Evolutionary conservation across 1,140 invertebrate genomes (phyloP).

Genomic region (Acyrthosiphon pisum): DNA sequence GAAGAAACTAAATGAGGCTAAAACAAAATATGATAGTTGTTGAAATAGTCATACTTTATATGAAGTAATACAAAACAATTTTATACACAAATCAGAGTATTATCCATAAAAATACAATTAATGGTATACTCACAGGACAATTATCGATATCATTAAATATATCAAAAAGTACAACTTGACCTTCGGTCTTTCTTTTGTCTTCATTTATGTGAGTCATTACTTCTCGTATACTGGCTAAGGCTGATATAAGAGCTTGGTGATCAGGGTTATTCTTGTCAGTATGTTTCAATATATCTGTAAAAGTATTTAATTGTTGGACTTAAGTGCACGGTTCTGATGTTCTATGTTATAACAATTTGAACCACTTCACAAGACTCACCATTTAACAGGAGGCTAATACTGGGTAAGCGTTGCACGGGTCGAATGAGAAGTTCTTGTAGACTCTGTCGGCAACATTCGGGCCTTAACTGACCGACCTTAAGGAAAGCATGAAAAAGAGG

Average conservation of each 20-base stretch:
- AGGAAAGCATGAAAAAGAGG: slow-evolving; percentile 97
- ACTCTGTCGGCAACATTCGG: slow-evolving; percentile 94
- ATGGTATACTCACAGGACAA: slow-evolving; percentile 77
- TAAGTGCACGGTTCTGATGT: neutral
- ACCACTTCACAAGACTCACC: slow-evolving; percentile 68
- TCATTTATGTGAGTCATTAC: slow-evolving; percentile 97
- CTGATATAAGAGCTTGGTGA: slow-evolving; percentile 81
- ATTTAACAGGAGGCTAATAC: slow-evolving; percentile 90
- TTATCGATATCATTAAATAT: slow-evolving; percentile 98
- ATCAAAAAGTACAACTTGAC: slow-evolving; percentile 94
- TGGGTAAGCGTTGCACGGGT: slow-evolving; percentile 94
- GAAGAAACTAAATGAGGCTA: slow-evolving; percentile 88
- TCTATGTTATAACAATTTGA: neutral
- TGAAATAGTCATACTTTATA: neutral
- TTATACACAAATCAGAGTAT: neutral
- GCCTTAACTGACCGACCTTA: slow-evolving; percentile 91
- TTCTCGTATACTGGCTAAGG: slow-evolving; percentile 86
- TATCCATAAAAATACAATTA: neutral
- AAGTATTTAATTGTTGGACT: slow-evolving; percentile 60
- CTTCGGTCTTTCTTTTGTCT: slow-evolving; percentile 94
- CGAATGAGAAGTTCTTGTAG: slow-evolving; percentile 94
- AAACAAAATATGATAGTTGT: slow-evolving; percentile 60
- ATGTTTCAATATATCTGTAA: slow-evolving; percentile 89
- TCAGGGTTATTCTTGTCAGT: slow-evolving; percentile 86
- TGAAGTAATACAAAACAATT: neutral